phyloP scores from a whole-genome alignment of 2,113 vertebrate genomes.

The Phrynosoma platyrhinos region DNA sequence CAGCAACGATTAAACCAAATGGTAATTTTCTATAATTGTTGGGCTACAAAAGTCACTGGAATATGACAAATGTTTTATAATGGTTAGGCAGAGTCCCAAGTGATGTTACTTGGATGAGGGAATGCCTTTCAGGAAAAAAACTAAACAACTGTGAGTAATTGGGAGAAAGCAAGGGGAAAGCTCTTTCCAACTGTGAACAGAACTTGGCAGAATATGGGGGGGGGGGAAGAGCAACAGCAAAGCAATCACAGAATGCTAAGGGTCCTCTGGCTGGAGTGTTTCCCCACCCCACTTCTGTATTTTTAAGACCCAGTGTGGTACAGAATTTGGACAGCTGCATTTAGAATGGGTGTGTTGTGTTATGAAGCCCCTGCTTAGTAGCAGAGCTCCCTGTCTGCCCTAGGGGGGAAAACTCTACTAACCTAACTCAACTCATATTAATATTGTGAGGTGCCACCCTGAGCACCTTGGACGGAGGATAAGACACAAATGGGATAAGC shows the following conservation, averaged over 20 bases:
- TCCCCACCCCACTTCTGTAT: not conserved
- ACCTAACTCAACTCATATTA: not conserved
- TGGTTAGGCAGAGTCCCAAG: not conserved
- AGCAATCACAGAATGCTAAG: too few species aligned
- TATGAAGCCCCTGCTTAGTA: not conserved
- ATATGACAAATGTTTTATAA: not conserved
- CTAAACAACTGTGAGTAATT: too few species aligned
- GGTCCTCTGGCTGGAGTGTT: too few species aligned
- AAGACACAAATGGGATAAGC: not conserved
- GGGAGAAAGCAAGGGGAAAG: too few species aligned
- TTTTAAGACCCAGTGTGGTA: not conserved
- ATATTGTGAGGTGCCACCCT: not conserved
- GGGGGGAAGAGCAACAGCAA: too few species aligned
- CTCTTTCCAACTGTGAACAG: too few species aligned
- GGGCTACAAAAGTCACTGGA: not conserved
- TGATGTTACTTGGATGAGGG: too few species aligned
- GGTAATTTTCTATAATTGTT: constrained; percentile 23
- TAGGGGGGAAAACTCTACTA: not conserved
- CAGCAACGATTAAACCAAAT: constrained; percentile 74
- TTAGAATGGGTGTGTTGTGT: not conserved
- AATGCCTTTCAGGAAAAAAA: too few species aligned
- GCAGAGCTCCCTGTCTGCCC: not conserved
- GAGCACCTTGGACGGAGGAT: not conserved
- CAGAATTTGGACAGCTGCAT: not conserved
- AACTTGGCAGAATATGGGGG: too few species aligned